Base-by-base conservation (phyloP, 2,113 vertebrate genomes). In the Cariama cristata region DNA sequence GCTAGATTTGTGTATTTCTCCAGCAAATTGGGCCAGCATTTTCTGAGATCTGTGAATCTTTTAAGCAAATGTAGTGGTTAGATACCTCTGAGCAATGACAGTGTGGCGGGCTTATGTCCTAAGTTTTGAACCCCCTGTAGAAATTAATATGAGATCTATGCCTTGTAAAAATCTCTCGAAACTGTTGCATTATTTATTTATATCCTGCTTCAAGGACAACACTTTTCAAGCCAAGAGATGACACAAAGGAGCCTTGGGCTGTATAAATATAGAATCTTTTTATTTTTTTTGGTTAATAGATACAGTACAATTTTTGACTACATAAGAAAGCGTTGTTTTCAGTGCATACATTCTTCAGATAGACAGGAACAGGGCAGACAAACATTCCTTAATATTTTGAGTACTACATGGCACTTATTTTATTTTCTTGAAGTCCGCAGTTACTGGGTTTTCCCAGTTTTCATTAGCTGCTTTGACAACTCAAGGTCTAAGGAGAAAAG, bases 261-360 rank as follows among this genome's bases (percentile, higher is more conserved):
- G 96, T 98, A 98, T 98, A 98, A 98, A 98, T 98, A 98, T 98
- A 98, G 97, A 98, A 95, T 98, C 97, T 90, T 98, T 97, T 97
- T 97, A 96, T 97, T 97, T 98, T 96, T 85, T 97, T 97, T 96
- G 97, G 96, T 98, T 98, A 98, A 98, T 98, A 98, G 95, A 96
- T 97, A 98, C 95, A 98, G 96, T 97, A 98, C 94, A 97, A 86
- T 94, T 97, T 90, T 93, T 63, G 88, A 96, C 95, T 98, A 98
- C 89, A 97, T 97, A 97, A 93, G 87, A 98, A 97, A 97, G 97
- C 95, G 0, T 97, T 93, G 88, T 94, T 95, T 96, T 97, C 98
- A 98, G 98, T 98, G 98, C 98, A 98, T 98, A 98, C 96, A 96
- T 97, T 97, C 96, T 88, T 98, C 88, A 97, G 92, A 90, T 90